Conservation (phyloP, 2,888 invertebrate species). For the Choreutis nemorana region DNA sequence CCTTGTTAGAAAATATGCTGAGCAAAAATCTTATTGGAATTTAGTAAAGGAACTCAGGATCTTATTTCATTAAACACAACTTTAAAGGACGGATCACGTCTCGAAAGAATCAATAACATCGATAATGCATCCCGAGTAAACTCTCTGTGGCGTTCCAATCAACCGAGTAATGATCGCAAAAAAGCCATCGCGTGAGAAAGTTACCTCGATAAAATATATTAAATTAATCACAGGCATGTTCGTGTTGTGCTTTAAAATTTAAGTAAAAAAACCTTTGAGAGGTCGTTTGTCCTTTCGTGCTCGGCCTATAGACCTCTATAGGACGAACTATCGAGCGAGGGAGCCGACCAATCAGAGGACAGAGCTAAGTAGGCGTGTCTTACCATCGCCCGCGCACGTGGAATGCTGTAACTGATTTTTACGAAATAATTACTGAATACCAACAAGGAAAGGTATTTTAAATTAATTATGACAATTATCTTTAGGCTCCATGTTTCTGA, state of each 20-base stretch:
- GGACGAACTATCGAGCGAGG: too few species aligned
- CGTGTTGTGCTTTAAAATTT: slow-evolving; percentile 32
- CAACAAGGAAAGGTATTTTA: slow-evolving; percentile 27
- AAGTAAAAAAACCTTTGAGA: slow-evolving; percentile 25
- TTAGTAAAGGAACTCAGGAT: too few species aligned
- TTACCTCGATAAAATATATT: slow-evolving; percentile 45
- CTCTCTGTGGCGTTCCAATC: slow-evolving; percentile 14
- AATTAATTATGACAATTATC: slow-evolving; percentile 46
- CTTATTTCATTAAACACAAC: too few species aligned
- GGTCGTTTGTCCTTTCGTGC: too few species aligned
- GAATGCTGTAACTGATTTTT: slow-evolving; percentile 35
- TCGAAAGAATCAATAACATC: background rate
- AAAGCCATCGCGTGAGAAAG: slow-evolving; percentile 42
- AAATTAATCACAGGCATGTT: slow-evolving; percentile 49
- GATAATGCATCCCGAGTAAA: slow-evolving; percentile 15
- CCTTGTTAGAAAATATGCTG: too few species aligned
- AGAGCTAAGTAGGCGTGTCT: slow-evolving; percentile 22
- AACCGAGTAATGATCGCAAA: slow-evolving; percentile 29
- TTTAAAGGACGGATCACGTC: too few species aligned
- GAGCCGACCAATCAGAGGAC: slow-evolving; percentile 25
- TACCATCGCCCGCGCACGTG: slow-evolving; percentile 13
- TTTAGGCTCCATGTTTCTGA: slow-evolving; percentile 17
- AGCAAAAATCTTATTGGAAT: too few species aligned
- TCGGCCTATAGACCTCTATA: too few species aligned
- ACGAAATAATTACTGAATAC: slow-evolving; percentile 36